A percentile compares a stretch with the other conserved stretches of the same genome.
Evolutionary conservation across 30 jellyfish, hydroid and myxozoan species (phyloP).

Genomic region (Aurelia aurita): DNA sequence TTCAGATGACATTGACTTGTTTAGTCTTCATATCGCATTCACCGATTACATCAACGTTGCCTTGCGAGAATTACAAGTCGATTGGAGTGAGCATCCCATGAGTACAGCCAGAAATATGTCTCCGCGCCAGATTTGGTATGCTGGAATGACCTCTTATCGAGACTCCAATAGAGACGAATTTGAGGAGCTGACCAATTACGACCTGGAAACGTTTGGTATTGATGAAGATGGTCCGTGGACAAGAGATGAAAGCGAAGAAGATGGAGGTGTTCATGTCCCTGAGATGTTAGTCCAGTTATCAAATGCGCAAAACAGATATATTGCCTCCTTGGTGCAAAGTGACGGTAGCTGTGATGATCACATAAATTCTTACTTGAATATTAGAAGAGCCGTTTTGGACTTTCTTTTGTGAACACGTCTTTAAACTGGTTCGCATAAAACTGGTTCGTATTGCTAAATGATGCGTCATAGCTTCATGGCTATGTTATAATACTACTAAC

Average conservation of each 20-base stretch:
- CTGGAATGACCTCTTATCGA: not conserved
- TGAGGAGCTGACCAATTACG: conserved; percentile 2
- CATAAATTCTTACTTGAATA: too few relatives aligned
- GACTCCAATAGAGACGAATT: conserved; percentile 10
- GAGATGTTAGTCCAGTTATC: not conserved
- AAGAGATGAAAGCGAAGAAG: conserved; percentile 40
- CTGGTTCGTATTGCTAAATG: too few relatives aligned
- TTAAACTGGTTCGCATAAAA: too few relatives aligned
- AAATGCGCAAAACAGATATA: not conserved
- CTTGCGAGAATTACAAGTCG: not conserved
- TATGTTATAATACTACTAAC: too few relatives aligned
- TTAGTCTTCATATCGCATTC: not conserved
- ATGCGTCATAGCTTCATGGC: too few relatives aligned
- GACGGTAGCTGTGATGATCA: too few relatives aligned
- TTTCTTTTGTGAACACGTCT: too few relatives aligned
- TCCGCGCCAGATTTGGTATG: conserved; percentile 8
- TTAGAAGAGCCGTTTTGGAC: too few relatives aligned
- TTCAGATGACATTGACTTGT: conserved; percentile 9
- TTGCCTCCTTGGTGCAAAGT: not conserved
- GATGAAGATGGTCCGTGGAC: conserved; percentile 43
- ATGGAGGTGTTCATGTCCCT: conserved; percentile 46
- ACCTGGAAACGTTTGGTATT: conserved; percentile 14
- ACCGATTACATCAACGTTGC: not conserved
- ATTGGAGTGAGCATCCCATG: conserved; percentile 55
- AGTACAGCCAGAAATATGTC: conserved; percentile 28